Base-by-base conservation (phyloP, 2,797 vertebrate species). In the Onychomys torridus region DNA sequence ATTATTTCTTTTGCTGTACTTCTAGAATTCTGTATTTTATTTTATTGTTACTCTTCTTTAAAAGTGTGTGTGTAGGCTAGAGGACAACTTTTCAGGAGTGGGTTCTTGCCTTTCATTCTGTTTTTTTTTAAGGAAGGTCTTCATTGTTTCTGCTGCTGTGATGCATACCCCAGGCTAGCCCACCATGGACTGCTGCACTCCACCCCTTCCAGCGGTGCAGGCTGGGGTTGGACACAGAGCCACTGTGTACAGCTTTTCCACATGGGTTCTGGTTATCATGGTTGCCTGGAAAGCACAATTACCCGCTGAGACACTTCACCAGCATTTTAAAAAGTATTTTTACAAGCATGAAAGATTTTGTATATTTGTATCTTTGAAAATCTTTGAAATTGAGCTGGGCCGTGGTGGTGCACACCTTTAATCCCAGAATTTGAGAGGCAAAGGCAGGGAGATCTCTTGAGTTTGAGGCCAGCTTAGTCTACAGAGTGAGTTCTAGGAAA, bases 321-420 rank as follows among this genome's bases (percentile, higher is more conserved):
- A 63, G 69, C 52, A 85, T 59, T 79, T 9, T 17, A 29, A 46
- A 76, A 93, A 78, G 16, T 12, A 52, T 83, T 69, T 69, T 69
- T 94, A 52, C 46, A 85, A 85, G 83, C n/a, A 25, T 37, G 23
- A 94, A 90, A 34, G 29, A 59, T 93, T 92, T 94, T 76, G 9
- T 27, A 2, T 92, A 75, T 75, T 57, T 78, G 11, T 87, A 40
- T 46, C 69, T 94, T 95, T 92, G 63, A 84, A 81, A 81, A 79
- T 12, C 43, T 78, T 77, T 91, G 55, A 96, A 93, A 76, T 95
- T 21, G 69, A 73, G 34, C 69, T 73, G 21, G 69, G 69, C 19
- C 2, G 10, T 73, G 19, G 69, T 40, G 71, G 71, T 9, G 4
- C 4, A 25, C 21, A 23, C n/a, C 37, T 73, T 73, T 73, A 73